Conservation (phyloP, 2,797 vertebrate genomes). For the Synaphobranchus kaupii region DNA sequence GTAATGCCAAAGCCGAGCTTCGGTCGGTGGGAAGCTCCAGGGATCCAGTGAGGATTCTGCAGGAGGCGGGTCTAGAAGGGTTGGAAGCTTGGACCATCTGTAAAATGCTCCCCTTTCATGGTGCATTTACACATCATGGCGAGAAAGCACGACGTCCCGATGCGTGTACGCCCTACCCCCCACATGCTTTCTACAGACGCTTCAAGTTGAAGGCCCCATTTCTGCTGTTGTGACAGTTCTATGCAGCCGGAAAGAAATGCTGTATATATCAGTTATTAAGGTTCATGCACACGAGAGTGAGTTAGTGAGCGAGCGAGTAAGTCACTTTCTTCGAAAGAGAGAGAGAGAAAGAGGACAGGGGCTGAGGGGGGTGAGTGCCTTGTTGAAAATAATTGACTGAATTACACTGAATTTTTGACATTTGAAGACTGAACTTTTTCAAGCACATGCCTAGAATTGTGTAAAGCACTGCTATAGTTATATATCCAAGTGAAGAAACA, state of each 20-base stretch:
- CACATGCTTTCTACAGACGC: conserved; percentile 55
- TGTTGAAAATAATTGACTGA: background rate
- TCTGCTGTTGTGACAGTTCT: conserved; percentile 50
- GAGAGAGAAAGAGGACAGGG: conserved; percentile 35
- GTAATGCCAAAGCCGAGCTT: background rate
- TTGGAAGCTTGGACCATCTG: conserved; percentile 5
- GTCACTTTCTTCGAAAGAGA: conserved; percentile 29
- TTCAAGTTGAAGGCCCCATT: conserved; percentile 54
- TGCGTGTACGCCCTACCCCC: conserved; percentile 43
- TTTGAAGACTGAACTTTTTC: too few species aligned
- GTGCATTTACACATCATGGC: conserved; percentile 5
- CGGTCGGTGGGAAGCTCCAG: background rate
- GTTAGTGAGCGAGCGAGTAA: conserved; percentile 20
- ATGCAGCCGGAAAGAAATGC: conserved; percentile 45
- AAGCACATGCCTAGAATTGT: background rate
- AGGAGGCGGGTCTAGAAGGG: background rate
- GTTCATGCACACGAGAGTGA: conserved; percentile 30
- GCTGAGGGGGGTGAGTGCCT: conserved; percentile 42
- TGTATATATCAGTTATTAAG: conserved; percentile 43
- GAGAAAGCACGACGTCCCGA: conserved; percentile 14
- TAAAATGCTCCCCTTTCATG: conserved; percentile 21
- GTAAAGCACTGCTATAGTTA: background rate
- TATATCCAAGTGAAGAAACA: background rate
- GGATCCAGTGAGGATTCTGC: background rate
- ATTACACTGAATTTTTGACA: background rate